These are phyloP conservation scores for Colossoma macropomum DNA, from an alignment of 2,113 vertebrate species.

Conservation along the genomic window DNA sequence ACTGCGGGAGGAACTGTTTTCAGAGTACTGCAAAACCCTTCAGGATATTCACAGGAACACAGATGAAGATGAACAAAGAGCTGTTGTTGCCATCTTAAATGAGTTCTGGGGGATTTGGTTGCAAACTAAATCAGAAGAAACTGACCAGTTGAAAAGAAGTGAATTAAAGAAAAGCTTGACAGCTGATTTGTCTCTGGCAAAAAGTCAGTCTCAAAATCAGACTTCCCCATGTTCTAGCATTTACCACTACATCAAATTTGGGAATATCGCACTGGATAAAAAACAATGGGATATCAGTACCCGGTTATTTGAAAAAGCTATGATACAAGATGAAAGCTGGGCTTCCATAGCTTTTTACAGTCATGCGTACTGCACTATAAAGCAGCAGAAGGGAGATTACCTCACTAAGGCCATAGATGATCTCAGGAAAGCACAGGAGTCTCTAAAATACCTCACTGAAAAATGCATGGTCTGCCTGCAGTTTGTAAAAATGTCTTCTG, in stretches of 20 bases:
- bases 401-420: slow-evolving; percentile 9
- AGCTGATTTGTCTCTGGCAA: slow-evolving; percentile 19
- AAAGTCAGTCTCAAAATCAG: background rate
- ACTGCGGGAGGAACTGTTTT: slow-evolving; percentile 49
- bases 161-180: slow-evolving; percentile 20
- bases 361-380: slow-evolving; percentile 46
- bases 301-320: slow-evolving; percentile 41
- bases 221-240: slow-evolving; percentile 40
- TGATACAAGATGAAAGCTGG: slow-evolving; percentile 11
- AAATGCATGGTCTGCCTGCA: slow-evolving; percentile 17
- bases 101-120: slow-evolving; percentile 55
- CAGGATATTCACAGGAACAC: slow-evolving; percentile 18
- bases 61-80: background rate
- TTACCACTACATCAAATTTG: slow-evolving; percentile 53
- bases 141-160: slow-evolving; percentile 13
- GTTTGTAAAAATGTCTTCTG: slow-evolving; percentile 7
- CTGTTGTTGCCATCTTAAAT: slow-evolving; percentile 38
- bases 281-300: background rate
- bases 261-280: slow-evolving; percentile 20
- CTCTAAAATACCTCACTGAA: slow-evolving; percentile 15
- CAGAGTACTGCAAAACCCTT: slow-evolving; percentile 44
- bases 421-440: slow-evolving; percentile 16
- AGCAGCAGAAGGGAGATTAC: background rate
- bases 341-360: slow-evolving; percentile 46
- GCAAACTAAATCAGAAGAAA: slow-evolving; percentile 37